Percentiles rank a stretch among this genome's conserved stretches.
These are phyloP conservation scores for Tokudaia tokunoshimensis DNA, from an alignment of 2,797 vertebrate genomes.

Conservation along the genomic window DNA sequence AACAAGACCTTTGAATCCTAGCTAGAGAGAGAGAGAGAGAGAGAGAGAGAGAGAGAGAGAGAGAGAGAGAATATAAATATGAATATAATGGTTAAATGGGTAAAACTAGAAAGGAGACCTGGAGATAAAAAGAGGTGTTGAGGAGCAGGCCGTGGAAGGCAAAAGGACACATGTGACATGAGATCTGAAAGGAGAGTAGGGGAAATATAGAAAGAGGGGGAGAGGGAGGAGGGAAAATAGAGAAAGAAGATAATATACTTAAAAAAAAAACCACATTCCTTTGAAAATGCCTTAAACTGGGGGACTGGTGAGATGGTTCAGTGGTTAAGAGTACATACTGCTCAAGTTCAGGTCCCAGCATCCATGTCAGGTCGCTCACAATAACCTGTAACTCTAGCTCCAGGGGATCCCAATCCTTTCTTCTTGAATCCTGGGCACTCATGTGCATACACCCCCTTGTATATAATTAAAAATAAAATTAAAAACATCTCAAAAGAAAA, in stretches of 20 bases:
- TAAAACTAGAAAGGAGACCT: not conserved
- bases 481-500: not conserved
- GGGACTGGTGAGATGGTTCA: not conserved
- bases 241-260: not conserved
- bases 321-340: not conserved
- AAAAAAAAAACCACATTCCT: not conserved
- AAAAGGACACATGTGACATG: not conserved
- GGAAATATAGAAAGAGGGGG: not conserved
- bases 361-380: not conserved
- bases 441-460: not conserved
- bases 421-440: not conserved
- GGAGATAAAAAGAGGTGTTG: not conserved
- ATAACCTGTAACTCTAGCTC: not conserved
- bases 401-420: not conserved
- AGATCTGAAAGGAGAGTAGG: not conserved
- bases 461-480: not conserved
- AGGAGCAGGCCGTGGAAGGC: not conserved
- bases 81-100: not conserved
- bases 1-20: not conserved
- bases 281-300: not conserved
- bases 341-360: not conserved
- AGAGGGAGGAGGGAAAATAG: not conserved
- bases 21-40: too few species aligned
- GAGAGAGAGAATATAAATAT: too few species aligned
- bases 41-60: too few species aligned